phyloP scores from a whole-genome alignment of 2,113 vertebrate genomes.

The Nestor notabilis region DNA sequence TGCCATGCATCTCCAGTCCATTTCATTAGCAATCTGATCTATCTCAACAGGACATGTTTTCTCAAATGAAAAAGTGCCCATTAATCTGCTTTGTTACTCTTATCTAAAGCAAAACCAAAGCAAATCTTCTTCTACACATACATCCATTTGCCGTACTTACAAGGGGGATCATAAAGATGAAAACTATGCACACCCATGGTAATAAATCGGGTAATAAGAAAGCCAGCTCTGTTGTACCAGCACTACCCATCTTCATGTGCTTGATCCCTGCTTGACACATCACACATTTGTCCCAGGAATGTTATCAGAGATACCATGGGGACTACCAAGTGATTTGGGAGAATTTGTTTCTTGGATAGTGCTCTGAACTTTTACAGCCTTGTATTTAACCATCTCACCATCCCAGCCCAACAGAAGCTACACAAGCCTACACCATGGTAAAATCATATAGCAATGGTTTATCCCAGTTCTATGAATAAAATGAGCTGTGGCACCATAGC shows the following conservation, averaged over 20 bases:
- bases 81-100: background rate
- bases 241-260: background rate
- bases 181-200: background rate
- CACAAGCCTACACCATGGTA: background rate
- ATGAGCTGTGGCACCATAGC: background rate
- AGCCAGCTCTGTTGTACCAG: background rate
- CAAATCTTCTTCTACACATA: background rate
- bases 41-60: background rate
- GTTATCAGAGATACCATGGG: background rate
- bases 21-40: background rate
- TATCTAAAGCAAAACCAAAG: background rate
- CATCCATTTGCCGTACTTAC: background rate
- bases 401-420: background rate
- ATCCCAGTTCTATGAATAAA: background rate
- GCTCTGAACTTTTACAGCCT: background rate
- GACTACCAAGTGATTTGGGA: background rate
- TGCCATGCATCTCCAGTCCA: background rate
- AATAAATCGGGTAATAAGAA: background rate
- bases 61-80: background rate
- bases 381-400: background rate
- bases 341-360: background rate
- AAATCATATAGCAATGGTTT: background rate
- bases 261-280: background rate
- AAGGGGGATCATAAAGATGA: background rate
- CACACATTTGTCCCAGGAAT: background rate